A percentile compares a stretch with the other conserved stretches of the same genome.
Evolutionary conservation across 2,797 vertebrate genomes (phyloP).

Genomic region (Pampus argenteus): DNA sequence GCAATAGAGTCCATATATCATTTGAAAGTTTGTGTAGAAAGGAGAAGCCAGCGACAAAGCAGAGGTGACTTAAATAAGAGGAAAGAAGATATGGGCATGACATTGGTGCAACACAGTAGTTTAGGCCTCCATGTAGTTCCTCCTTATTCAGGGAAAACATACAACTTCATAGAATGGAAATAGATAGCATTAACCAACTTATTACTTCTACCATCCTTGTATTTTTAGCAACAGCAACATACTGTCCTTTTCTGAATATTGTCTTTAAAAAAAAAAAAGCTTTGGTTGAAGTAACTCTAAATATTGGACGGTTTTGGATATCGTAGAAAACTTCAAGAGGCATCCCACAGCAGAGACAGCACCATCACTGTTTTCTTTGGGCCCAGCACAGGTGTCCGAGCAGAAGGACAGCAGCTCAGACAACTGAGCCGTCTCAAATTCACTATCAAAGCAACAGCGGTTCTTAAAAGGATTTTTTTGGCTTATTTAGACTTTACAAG

Average conservation of each 20-base stretch:
- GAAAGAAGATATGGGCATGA: not conserved
- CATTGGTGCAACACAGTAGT: conserved; percentile 6
- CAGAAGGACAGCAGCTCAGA: conserved; percentile 23
- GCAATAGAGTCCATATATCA: conserved; percentile 31
- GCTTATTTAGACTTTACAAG: conserved; percentile 14
- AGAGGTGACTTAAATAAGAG: not conserved
- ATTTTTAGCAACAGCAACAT: conserved; percentile 37
- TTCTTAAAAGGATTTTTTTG: conserved; percentile 16
- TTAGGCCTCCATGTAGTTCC: conserved; percentile 39
- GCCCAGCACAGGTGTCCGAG: conserved; percentile 11
- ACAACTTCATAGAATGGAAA: conserved; percentile 21
- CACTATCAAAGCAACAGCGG: conserved; percentile 23
- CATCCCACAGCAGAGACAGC: not conserved
- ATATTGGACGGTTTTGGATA: conserved; percentile 13
- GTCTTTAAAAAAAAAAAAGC: conserved; percentile 38
- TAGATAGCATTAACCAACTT: conserved; percentile 17
- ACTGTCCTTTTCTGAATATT: conserved; percentile 15
- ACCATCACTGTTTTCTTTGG: not conserved
- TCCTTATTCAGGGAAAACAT: conserved; percentile 58
- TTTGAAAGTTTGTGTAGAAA: conserved; percentile 26
- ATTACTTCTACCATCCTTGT: conserved; percentile 38
- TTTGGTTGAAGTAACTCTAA: conserved; percentile 14
- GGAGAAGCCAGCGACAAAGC: not conserved
- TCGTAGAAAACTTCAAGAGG: conserved; percentile 8
- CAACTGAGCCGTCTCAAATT: conserved; percentile 23